Base-by-base conservation (phyloP, 2,888 invertebrate species). In the Philereme transversata region DNA sequence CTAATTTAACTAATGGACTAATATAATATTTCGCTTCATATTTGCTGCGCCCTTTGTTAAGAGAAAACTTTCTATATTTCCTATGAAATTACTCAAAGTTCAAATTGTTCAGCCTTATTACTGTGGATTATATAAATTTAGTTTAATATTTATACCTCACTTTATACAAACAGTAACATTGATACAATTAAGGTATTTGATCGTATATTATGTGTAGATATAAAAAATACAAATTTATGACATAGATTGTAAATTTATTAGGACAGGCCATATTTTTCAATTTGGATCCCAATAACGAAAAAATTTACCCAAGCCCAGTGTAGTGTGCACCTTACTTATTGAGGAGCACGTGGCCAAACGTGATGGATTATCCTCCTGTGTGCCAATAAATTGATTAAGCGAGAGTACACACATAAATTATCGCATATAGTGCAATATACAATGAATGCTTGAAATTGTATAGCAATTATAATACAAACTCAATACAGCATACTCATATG, bases 1-100 rank as follows among this genome's bases (percentile, higher is more conserved):
- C 84, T 89, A 88, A 90, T 91, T 88, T 89, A 85, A 88, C 87
- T 90, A 90, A 91, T 91, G 90, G 87, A 86, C 80, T 83, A 79
- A 83, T 81, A 82, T 83, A 75, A 79, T 81, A 74, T 78, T 74
- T 73, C 70, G 71, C 76, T 65, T 79, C 72, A 78, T 74, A 77
- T 77, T 57, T 62, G 74, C 59, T 60, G 62, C 64, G 70, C 72
- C 73, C 75, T 75, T 76, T 78, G 72, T 74, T 65, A 68, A 67
- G 60, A 79, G 75, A 70, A 77, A 76, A 69, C 74, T 73, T 22
- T 72, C 62, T 55, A 71, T 76, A 65, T 74, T 74, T 63, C 67
- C 68, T 70, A 72, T 75, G 72, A 71, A 73, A 76, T 77, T 77
- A 73, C 75, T 65, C 64, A 71, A 79, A 78, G 69, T 77, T 78